These are phyloP conservation scores for Indicator indicator DNA, from an alignment of 2,113 vertebrate genomes.

Conservation along the genomic window DNA sequence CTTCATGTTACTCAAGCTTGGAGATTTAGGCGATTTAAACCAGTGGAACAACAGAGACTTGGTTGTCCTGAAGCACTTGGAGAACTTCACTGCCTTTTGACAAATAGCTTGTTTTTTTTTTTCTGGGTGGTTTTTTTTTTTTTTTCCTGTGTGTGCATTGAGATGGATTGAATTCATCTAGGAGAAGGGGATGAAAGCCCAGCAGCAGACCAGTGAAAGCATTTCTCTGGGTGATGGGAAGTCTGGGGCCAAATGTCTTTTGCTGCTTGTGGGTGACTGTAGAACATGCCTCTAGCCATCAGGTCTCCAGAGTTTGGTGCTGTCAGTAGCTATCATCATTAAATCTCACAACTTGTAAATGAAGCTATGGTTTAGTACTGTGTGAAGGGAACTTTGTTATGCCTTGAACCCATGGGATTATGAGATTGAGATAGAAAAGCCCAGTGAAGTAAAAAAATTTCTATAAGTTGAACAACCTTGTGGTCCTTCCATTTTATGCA, in stretches of 20 bases:
- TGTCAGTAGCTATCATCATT: background rate
- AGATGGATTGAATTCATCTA: background rate
- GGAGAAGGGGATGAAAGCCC: background rate
- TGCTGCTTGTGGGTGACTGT: background rate
- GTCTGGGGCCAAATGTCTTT: background rate
- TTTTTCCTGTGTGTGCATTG: background rate
- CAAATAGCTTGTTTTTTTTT: background rate
- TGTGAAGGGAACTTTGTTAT: background rate
- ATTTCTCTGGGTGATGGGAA: background rate
- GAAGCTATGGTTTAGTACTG: background rate
- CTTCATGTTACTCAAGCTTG: background rate
- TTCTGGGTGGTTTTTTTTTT: no score
- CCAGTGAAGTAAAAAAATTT: background rate
- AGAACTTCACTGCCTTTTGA: background rate
- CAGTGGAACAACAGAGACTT: background rate
- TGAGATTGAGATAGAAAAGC: background rate
- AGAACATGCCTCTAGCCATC: fast-evolving
- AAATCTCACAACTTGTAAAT: background rate
- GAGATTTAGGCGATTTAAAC: slow-evolving; percentile 10
- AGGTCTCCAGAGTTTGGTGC: background rate
- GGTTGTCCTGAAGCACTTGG: background rate
- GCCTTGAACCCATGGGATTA: background rate
- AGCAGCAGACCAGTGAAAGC: background rate
- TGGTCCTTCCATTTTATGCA: background rate
- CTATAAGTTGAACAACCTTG: background rate